Base-by-base conservation (phyloP, 2,888 invertebrate genomes). In the Teleogryllus oceanicus region DNA sequence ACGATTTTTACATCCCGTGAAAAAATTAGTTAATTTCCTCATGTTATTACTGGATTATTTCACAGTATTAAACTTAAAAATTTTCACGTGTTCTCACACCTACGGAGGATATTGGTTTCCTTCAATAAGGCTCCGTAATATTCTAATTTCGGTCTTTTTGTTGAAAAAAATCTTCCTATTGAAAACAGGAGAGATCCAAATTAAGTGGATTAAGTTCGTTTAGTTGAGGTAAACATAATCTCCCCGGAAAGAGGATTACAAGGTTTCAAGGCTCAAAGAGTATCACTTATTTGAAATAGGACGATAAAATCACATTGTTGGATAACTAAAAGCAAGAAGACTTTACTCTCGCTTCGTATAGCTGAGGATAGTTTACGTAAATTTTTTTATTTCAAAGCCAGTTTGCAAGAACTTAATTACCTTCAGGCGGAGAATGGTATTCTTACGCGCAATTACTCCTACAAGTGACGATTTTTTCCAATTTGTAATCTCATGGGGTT, bases 1-100 rank as follows among this genome's bases (percentile, higher is more conserved):
- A 18, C n/a, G 62, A 62, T 62, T 62, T 62, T 62, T 13, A 62
- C 62, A 18, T n/a, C n/a, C 62, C n/a, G 16, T 13, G 16, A n/a
- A 62, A 62, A 62, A 62, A 62, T 62, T 62, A 62, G 62, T 62
- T 62, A 62, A 62, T 62, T 62, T 62, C n/a, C 62, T 62, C 62
- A 62, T 62, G n/a, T 62, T 62, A 62, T 62, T 62, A 62, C 37
- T 37, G 37, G 37, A 37, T 37, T 37, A 37, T 37, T 37, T 37
- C 62, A n/a, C 16, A 62, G 13, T 62, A 62, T 62, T 62, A 62
- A 62, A 62, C 62, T 18, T 62, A 62, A 18, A 62, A 62, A 62
- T 18, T 37, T 37, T 8, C 16, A 62, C 13, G n/a, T 13, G 62
- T 3, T n/a, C 62, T 62, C 62, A 62, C 62, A 62, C 62, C 62